These are phyloP conservation scores for Anastrepha ludens DNA, from an alignment of 1,140 invertebrate species.

Conservation along the genomic window DNA sequence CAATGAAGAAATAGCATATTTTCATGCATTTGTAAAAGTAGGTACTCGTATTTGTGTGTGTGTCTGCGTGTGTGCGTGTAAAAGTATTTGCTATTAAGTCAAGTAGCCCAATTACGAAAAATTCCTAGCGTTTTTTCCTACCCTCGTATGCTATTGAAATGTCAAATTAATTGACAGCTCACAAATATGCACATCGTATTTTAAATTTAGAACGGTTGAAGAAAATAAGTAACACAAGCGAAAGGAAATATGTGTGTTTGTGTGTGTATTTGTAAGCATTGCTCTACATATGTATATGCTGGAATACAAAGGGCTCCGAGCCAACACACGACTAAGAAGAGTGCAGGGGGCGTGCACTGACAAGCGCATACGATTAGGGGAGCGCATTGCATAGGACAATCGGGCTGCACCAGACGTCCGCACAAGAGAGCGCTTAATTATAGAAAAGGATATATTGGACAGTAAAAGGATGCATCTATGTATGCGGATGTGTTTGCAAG, in stretches of 20 bases:
- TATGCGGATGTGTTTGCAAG: not conserved
- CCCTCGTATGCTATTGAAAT: slow-evolving; percentile 27
- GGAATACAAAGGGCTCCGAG: not conserved
- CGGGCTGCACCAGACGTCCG: not conserved
- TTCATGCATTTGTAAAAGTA: no score
- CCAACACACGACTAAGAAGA: not conserved
- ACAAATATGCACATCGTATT: not conserved
- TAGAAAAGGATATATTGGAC: not conserved
- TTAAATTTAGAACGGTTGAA: no score
- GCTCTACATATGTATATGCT: no score
- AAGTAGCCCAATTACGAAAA: slow-evolving; percentile 19
- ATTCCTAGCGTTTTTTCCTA: not conserved
- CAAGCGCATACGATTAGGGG: not conserved
- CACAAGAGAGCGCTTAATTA: slow-evolving; percentile 12
- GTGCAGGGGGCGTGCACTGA: not conserved
- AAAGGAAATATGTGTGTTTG: not conserved
- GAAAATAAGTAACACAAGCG: not conserved
- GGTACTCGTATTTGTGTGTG: not conserved
- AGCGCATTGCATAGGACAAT: not conserved
- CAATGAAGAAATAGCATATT: no score
- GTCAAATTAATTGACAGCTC: slow-evolving; percentile 41
- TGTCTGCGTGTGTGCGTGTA: not conserved
- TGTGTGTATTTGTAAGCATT: no score
- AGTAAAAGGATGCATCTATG: not conserved
- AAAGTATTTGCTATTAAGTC: slow-evolving; percentile 5